Percentiles rank a stretch among this genome's conserved stretches.
These are phyloP conservation scores for Aptenodytes patagonicus DNA, from an alignment of 2,113 vertebrate genomes.

Conservation along the genomic window DNA sequence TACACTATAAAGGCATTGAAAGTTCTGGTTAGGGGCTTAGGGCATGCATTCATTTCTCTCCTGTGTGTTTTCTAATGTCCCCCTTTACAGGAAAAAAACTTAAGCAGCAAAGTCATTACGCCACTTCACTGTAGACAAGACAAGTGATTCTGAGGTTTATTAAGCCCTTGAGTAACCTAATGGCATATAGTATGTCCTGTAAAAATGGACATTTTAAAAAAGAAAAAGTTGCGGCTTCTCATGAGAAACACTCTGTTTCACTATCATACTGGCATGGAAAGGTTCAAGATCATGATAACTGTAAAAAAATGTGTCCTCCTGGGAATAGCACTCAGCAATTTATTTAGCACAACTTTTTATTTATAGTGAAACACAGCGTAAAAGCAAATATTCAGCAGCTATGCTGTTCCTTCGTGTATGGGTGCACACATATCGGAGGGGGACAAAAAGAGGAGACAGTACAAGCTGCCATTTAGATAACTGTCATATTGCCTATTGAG, in stretches of 20 bases:
- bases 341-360: neutral
- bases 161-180: conserved; percentile 30
- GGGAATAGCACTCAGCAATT: neutral
- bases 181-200: neutral
- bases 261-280: neutral
- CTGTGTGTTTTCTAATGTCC: conserved; percentile 25
- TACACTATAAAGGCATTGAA: neutral
- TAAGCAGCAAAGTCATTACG: neutral
- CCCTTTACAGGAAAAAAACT: neutral
- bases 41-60: conserved; percentile 15
- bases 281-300: neutral
- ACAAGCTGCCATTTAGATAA: neutral
- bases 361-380: neutral
- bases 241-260: neutral
- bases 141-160: conserved; percentile 28
- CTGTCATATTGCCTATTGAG: neutral
- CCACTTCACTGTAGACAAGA: conserved; percentile 10
- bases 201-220: neutral
- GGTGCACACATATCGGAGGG: neutral
- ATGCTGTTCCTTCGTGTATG: neutral
- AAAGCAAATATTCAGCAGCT: neutral
- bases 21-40: neutral
- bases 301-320: neutral
- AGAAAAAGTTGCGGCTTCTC: neutral
- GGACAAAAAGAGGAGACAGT: neutral